phyloP scores from a whole-genome alignment of 2,888 invertebrate species.

The Poecilobothrus nobilitatus region DNA sequence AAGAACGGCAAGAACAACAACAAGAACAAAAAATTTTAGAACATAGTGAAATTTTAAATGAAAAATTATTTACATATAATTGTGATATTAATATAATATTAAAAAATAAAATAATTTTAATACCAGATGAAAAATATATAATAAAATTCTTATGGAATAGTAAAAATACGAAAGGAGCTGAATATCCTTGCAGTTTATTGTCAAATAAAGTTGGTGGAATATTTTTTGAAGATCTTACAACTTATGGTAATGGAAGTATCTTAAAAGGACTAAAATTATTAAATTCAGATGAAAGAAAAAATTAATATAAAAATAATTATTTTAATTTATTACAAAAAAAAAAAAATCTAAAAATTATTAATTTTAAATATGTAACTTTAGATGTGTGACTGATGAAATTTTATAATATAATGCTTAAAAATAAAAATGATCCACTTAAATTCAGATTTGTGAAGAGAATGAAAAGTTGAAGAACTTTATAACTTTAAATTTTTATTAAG shows the following conservation, averaged over 20 bases:
- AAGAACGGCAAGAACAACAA: too few relatives aligned
- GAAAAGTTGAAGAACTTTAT: too few relatives aligned
- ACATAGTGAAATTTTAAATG: constrained; percentile 8
- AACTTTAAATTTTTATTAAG: too few relatives aligned
- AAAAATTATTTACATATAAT: constrained; percentile 29
- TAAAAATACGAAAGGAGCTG: constrained; percentile 34
- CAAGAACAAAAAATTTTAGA: neutral
- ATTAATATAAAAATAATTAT: too few relatives aligned
- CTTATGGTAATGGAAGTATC: constrained; percentile 33
- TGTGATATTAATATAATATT: constrained; percentile 38
- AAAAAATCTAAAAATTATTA: too few relatives aligned
- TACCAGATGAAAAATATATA: constrained; percentile 36
- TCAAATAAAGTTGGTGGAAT: constrained; percentile 35
- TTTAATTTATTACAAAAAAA: too few relatives aligned
- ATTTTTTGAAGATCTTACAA: constrained; percentile 33
- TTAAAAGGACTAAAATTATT: constrained; percentile 37
- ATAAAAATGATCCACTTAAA: too few relatives aligned
- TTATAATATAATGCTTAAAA: too few relatives aligned
- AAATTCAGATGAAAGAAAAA: constrained; percentile 28
- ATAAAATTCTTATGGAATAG: constrained; percentile 37
- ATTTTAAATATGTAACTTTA: too few relatives aligned
- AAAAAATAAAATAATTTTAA: constrained; percentile 33
- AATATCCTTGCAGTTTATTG: constrained; percentile 41
- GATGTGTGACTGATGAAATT: too few relatives aligned
- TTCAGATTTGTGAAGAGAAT: too few relatives aligned